Evolutionary conservation across 2,888 invertebrate species (phyloP), one percentile per base, ranked within the genome.

Genomic region (Drepanosiphum platanoidis): DNA sequence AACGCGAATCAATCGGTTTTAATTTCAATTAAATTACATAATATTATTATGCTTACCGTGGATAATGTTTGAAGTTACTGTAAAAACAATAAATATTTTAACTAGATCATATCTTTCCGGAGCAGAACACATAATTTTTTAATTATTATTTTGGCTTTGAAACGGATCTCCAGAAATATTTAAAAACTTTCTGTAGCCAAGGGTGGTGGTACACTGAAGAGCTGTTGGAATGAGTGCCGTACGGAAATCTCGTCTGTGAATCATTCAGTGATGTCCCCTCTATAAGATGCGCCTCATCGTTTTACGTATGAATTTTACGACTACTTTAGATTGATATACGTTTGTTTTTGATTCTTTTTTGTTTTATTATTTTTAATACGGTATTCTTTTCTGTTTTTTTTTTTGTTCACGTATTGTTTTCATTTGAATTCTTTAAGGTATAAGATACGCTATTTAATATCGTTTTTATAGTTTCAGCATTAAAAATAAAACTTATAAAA

Each of bases 271-370:
- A 22, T 74, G 83, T 75, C 83, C 83, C 83, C 83, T 75, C 83
- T 84, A 84, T 52, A 1, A 52, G 7, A 74, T 52, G 66, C 18
- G 22, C 15, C 11, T 75, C 46, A 7, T 75, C 46, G 7, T 84
- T 75, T 30, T 27, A 74, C 75, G 83, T 84, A 52, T 22, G 22
- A 15, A 66, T 75, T 84, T 84, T 75, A 84, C 36, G 75, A 84
- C 66, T 32, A 27, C 52, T 52, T 64, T 39, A 66, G 36, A 75
- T 72, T 82, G 72, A 68, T 61, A 75, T 75, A 70, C 52, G 52
- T 84, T 75, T 75, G 72, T 83, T 75, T 61, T 64, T 46, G 39
- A 42, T 42, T 61, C n/a, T n/a, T 83, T 83, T 74, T 83, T 74
- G 46, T 74, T 80, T 70, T 74, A 72, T 80, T 80, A 70, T 80